A percentile compares a stretch with the other conserved stretches of the same genome.
Evolutionary conservation across 1,140 invertebrate species (phyloP).

Genomic region (Rhyacophila brunnea): DNA sequence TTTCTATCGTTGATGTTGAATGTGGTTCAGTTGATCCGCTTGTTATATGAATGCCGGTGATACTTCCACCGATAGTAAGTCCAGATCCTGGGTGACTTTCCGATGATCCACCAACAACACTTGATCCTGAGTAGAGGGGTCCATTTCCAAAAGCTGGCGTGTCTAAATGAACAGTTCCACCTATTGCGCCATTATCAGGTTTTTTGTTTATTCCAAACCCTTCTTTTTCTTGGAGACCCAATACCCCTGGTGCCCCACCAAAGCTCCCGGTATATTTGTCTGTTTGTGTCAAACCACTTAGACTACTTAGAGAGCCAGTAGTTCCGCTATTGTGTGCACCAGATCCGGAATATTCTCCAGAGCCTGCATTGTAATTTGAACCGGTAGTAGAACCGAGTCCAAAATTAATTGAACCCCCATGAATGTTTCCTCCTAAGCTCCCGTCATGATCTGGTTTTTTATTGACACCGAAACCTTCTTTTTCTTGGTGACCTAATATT

Average conservation of each 20-base stretch:
- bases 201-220: too few species aligned
- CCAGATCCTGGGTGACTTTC: background rate
- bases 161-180: background rate
- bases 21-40: slow-evolving; percentile 3
- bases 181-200: background rate
- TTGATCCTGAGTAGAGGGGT: background rate
- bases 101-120: background rate
- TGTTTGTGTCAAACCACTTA: background rate
- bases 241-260: slow-evolving; percentile 13
- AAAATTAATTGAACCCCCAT: too few species aligned
- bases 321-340: too few species aligned
- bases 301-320: background rate
- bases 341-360: too few species aligned
- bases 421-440: too few species aligned
- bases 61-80: background rate
- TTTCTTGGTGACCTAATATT: slow-evolving; percentile 21
- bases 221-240: slow-evolving; percentile 16
- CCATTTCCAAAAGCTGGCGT: background rate
- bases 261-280: slow-evolving; percentile 17
- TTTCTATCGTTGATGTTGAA: background rate
- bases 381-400: background rate
- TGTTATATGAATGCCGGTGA: background rate
- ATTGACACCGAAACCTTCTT: slow-evolving; percentile 13
- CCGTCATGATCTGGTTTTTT: background rate
- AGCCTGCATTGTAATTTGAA: background rate